Base-by-base conservation (phyloP, 2,797 vertebrate genomes). In the Semotilus atromaculatus region DNA sequence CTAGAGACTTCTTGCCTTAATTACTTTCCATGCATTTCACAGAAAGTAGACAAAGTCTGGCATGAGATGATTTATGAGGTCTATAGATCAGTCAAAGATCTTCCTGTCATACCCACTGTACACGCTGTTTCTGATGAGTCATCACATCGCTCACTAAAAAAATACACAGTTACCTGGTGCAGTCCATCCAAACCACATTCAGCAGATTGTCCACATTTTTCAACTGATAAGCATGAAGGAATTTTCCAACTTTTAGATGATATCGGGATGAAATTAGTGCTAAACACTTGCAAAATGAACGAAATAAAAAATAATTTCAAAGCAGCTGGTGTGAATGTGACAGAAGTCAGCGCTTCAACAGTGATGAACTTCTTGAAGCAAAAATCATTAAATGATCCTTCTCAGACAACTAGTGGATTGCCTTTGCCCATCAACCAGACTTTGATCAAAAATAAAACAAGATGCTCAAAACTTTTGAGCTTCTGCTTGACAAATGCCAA, bases 101-200 rank as follows among this genome's bases (percentile, higher is more conserved):
- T 95, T 31, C 81, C 90, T 40, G 86, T 97, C 58, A 92, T 97
- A 87, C 96, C 96, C 66, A 90, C 95, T 11, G 87, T 93, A 70
- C 90, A 38, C 7, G 89, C 70, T 40, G 80, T 80, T 68, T 1
- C 2, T 31, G 21, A 29, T n/a, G 38, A 76, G 0, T 88, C 68
- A 90, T 86, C 60, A 64, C 1, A 34, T 2, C 1, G 0, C 14
- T 40, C 4, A 51, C 7, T 0, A 4, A 7, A 2, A 45, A 81
- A 86, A 67, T 93, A 85, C 85, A 90, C 82, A 1, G 85, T 94
- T 72, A 89, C 87, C 34, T 95, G 93, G 94, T 90, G 86, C 84
- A 89, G 85, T n/a, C 23, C 92, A 64, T 88, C 60, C 19, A 88
- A 92, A 83, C 90, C 88, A 45, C 87, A 91, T 51, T 51, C 77